Evolutionary conservation across 2,113 vertebrate genomes (phyloP).

Genomic region (Sigmodon hispidus): DNA sequence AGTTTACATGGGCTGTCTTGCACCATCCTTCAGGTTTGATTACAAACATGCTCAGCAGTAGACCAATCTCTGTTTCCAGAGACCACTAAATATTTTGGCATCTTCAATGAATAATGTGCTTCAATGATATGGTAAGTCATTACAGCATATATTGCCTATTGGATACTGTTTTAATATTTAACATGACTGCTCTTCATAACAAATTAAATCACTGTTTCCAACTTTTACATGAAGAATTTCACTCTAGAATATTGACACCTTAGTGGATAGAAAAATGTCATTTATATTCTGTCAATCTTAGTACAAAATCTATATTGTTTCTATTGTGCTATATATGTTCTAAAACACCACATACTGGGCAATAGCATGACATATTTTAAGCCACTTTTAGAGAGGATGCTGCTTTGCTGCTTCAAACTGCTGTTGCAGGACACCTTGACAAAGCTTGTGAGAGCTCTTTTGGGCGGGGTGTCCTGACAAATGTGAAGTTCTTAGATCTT

Average conservation of each 20-base stretch:
- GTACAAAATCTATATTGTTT: not conserved
- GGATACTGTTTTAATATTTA: not conserved
- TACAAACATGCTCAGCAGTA: too few species aligned
- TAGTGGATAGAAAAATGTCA: not conserved
- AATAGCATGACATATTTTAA: too few species aligned
- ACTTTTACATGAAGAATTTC: not conserved
- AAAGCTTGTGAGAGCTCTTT: too few species aligned
- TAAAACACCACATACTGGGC: not conserved
- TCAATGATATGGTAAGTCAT: conserved; percentile 4
- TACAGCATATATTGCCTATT: not conserved
- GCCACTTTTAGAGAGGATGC: too few species aligned
- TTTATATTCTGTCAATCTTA: not conserved
- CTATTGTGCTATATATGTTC: not conserved
- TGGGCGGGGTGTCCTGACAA: too few species aligned
- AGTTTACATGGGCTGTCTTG: not conserved
- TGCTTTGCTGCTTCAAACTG: too few species aligned
- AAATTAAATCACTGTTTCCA: not conserved
- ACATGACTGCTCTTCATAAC: not conserved
- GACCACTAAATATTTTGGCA: not conserved
- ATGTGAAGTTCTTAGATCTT: too few species aligned
- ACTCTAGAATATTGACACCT: not conserved
- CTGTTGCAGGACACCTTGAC: too few species aligned
- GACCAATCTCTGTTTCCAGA: not conserved
- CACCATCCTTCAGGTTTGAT: too few species aligned
- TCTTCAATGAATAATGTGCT: not conserved